Conservation (phyloP, 2,888 invertebrate genomes). For the Agonopterix arenella region DNA sequence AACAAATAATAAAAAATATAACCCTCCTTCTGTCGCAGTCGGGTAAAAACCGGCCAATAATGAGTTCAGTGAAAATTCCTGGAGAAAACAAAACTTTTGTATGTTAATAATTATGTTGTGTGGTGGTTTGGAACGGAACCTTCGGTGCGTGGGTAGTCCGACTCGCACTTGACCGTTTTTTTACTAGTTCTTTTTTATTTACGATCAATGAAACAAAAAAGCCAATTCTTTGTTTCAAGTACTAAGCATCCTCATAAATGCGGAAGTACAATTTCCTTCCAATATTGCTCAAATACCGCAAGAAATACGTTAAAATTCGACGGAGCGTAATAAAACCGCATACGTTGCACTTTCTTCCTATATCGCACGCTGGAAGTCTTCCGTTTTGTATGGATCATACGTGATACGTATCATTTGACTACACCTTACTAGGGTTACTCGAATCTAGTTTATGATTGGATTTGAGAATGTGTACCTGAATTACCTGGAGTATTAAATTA, state of each 20-base stretch:
- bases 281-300: conserved; percentile 43
- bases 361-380: conserved; percentile 33
- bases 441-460: not conserved
- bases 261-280: conserved; percentile 31
- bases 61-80: too few species aligned
- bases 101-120: too few species aligned
- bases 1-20: too few species aligned
- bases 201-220: not conserved
- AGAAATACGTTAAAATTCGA: conserved; percentile 41
- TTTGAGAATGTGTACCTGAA: too few species aligned
- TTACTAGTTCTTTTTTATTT: too few species aligned
- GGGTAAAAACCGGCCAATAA: too few species aligned
- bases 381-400: conserved; percentile 35
- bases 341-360: conserved; percentile 46
- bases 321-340: conserved; percentile 43
- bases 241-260: conserved; percentile 9
- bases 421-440: conserved; percentile 1
- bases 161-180: too few species aligned
- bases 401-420: conserved; percentile 30
- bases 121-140: too few species aligned
- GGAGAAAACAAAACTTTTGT: too few species aligned
- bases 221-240: not conserved
- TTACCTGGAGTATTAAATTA: too few species aligned
- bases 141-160: too few species aligned
- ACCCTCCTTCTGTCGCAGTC: too few species aligned